Evolutionary conservation across 2,797 vertebrate genomes (phyloP).

Genomic region (Diglossa cyanea): DNA sequence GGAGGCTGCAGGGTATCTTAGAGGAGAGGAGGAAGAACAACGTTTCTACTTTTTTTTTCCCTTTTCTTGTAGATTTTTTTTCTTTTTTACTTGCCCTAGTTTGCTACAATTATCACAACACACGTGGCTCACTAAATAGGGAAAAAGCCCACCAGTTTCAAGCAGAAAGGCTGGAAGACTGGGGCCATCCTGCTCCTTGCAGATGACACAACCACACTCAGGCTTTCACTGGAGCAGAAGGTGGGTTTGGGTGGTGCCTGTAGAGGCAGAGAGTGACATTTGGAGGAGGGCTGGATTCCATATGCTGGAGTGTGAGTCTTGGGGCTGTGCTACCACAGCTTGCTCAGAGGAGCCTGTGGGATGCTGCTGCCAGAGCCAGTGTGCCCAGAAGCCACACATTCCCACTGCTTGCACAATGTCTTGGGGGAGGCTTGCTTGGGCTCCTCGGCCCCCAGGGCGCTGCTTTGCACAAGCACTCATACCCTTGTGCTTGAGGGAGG

Average conservation of each 20-base stretch:
- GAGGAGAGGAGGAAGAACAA: background rate
- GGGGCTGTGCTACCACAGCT: background rate
- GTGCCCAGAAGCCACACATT: background rate
- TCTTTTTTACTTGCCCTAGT: background rate
- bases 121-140: accelerated
- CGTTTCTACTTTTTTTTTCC: background rate
- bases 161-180: background rate
- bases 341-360: background rate
- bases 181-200: background rate
- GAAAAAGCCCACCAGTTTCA: background rate
- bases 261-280: background rate
- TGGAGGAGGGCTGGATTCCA: background rate
- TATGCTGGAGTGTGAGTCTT: background rate
- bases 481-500: background rate
- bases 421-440: background rate
- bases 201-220: background rate
- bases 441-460: accelerated
- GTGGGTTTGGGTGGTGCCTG: background rate
- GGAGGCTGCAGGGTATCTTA: background rate
- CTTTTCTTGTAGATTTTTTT: background rate
- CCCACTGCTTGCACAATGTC: background rate
- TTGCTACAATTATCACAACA: background rate
- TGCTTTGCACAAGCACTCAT: background rate
- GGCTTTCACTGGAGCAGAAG: background rate
- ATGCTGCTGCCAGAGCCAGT: background rate